These are phyloP conservation scores for Berghia stephanieae DNA, from an alignment of 1,140 invertebrate genomes.

Conservation along the genomic window DNA sequence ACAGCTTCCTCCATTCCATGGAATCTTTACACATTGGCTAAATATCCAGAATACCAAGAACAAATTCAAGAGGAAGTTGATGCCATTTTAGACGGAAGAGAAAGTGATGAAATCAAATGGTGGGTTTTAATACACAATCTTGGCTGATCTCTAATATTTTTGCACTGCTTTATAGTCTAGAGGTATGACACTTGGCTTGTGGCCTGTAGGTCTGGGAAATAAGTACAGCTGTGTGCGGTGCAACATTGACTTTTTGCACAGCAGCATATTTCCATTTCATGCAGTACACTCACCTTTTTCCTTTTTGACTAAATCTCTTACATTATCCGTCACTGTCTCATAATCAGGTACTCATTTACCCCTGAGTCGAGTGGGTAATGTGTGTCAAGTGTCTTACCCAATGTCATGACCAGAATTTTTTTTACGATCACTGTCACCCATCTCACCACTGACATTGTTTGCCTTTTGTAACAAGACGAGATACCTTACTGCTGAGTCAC, in stretches of 20 bases:
- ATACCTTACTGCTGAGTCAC: too few species aligned
- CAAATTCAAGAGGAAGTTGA: slow-evolving; percentile 85
- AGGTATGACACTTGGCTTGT: not conserved
- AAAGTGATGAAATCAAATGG: slow-evolving; percentile 55
- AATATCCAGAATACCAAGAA: slow-evolving; percentile 80
- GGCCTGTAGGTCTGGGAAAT: not conserved
- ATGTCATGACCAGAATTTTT: too few species aligned
- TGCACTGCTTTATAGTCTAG: not conserved
- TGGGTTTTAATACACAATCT: slow-evolving; percentile 27
- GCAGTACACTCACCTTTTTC: not conserved
- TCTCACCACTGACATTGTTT: too few species aligned
- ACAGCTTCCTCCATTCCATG: slow-evolving; percentile 73
- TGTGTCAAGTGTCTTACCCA: too few species aligned
- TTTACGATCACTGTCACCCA: too few species aligned
- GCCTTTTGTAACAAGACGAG: too few species aligned
- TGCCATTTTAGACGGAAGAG: slow-evolving; percentile 72
- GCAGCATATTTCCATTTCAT: too few species aligned
- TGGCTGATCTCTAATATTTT: not conserved
- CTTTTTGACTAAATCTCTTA: too few species aligned
- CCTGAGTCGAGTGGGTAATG: too few species aligned
- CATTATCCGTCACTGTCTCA: too few species aligned
- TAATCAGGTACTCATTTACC: too few species aligned
- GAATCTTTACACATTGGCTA: slow-evolving; percentile 81
- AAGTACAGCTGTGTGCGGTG: not conserved
- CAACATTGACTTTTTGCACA: not conserved